Base-by-base conservation (phyloP, 2,113 vertebrate species). In the Cyprinodon brontotheroides region DNA sequence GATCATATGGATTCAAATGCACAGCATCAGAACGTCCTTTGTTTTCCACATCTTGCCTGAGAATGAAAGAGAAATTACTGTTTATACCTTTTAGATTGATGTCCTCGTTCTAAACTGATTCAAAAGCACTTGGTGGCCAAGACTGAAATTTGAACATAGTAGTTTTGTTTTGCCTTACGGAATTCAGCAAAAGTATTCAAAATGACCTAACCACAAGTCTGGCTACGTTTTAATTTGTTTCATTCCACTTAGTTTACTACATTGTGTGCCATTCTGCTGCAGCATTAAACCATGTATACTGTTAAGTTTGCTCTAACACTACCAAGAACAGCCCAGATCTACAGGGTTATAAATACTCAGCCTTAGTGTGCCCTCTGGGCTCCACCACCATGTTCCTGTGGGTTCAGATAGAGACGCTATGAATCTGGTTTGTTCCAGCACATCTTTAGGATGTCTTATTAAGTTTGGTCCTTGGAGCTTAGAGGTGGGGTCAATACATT, bases 1-100 rank as follows among this genome's bases (percentile, higher is more conserved):
- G 45, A 74, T 80, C 72, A 67, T 70, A 71, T 65, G 50, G 69
- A 79, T n/a, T 68, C 39, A 75, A 66, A 79, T 77, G 57, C 48
- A 37, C 47, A 15, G 29, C 2, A 59, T 77, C 76, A 41, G 22
- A 70, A 78, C 65, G 20, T 53, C 43, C 66, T 47, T 69, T 62
- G 43, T 61, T 61, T 66, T 37, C 41, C 62, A 41, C 67, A 60
- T 39, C 12, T 61, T 65, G 45, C 37, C 62, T 15, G 20, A 61
- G 36, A 45, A 17, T 4, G n/a, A 37, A 61, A 68, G 57, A 39
- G 36, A 41, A 15, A 39, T 20, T 6, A 57, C 50, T 57, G 50
- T 57, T 57, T 63, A 1, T 38, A 12, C 22, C 1, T 38, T 60
- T 22, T 10, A 22, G 36, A 29, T 75, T 11, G 38, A 0, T 45